phyloP scores from a whole-genome alignment of 2,113 vertebrate genomes.

The Tringa solitaria region DNA sequence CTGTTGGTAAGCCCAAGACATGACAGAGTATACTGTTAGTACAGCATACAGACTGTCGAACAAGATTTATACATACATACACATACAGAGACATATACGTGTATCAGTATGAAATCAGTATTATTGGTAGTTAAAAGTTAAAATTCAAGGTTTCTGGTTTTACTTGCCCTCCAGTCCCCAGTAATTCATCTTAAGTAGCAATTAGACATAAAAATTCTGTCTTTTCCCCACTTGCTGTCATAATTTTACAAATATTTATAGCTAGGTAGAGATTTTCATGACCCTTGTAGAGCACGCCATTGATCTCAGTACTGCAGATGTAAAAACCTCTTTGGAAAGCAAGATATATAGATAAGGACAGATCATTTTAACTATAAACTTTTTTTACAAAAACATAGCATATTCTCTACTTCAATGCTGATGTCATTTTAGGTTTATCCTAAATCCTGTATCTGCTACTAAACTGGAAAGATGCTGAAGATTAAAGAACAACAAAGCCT shows the following conservation, averaged over 20 bases:
- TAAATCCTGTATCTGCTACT: neutral
- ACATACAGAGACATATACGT: neutral
- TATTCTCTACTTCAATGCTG: neutral
- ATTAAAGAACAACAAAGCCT: neutral
- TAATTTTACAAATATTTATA: slow-evolving; percentile 5
- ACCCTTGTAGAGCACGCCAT: neutral
- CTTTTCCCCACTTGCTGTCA: neutral
- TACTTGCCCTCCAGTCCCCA: neutral
- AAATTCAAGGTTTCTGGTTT: neutral
- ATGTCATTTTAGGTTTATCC: neutral
- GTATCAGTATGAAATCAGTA: neutral
- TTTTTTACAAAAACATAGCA: neutral
- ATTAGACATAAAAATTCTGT: neutral
- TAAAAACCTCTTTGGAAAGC: neutral
- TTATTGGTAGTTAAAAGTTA: neutral
- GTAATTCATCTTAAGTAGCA: neutral
- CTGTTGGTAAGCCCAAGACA: neutral
- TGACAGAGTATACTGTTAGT: neutral
- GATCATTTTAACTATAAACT: neutral
- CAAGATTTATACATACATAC: neutral
- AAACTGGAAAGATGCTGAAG: neutral
- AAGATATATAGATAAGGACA: neutral
- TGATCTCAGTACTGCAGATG: neutral
- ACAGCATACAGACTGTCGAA: neutral
- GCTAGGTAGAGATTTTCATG: neutral